Evolutionary conservation across 2,888 invertebrate genomes (phyloP).

Genomic region (Drosophila fungiperda): DNA sequence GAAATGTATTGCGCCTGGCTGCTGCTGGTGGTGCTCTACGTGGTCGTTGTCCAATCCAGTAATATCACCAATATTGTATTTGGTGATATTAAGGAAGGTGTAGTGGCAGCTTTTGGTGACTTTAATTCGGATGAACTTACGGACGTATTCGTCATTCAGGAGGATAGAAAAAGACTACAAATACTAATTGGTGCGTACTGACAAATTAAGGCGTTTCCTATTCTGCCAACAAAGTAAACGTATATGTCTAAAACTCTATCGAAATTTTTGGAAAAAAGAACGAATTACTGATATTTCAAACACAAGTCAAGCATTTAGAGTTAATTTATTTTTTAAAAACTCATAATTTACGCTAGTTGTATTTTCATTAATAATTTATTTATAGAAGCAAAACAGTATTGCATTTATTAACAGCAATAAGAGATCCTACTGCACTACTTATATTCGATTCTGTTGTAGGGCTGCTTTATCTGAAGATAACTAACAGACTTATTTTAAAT

Average conservation of each 20-base stretch:
- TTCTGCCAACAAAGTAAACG: neutral
- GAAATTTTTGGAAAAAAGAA: no score
- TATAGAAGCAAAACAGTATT: no score
- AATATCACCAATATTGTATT: constrained; percentile 92
- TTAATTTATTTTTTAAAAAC: neutral
- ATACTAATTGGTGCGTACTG: constrained; percentile 88
- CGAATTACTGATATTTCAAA: neutral
- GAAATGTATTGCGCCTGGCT: constrained; percentile 44
- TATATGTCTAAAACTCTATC: neutral
- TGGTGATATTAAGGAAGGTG: constrained; percentile 89
- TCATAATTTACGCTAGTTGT: neutral
- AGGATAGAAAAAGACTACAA: constrained; percentile 88
- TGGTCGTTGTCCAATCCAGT: constrained; percentile 77
- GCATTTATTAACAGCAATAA: no score
- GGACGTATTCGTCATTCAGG: constrained; percentile 93
- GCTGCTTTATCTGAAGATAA: neutral
- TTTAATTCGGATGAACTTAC: constrained; percentile 98
- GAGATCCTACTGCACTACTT: neutral
- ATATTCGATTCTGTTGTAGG: neutral
- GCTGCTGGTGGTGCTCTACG: constrained; percentile 35
- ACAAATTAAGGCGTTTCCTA: neutral
- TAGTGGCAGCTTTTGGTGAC: constrained; percentile 97
- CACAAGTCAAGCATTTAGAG: neutral
- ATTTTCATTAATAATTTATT: neutral
- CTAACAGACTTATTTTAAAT: neutral